Evolutionary conservation across 2,888 invertebrate species (phyloP).

Genomic region (Cryptocheilus praepositus): DNA sequence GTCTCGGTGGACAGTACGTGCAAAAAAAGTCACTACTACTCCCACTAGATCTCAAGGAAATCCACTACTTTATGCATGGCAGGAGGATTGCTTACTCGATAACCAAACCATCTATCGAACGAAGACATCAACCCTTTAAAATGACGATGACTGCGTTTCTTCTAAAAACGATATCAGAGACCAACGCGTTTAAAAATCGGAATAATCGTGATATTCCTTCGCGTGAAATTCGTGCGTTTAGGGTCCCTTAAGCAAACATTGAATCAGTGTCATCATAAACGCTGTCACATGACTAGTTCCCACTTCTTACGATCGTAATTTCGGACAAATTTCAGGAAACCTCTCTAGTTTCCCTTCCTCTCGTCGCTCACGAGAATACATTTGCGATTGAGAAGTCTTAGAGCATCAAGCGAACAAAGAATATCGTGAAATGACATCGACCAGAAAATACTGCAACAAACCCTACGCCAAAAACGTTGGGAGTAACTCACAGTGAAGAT

Average conservation of each 20-base stretch:
- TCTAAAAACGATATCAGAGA: background rate
- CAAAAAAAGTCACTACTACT: background rate
- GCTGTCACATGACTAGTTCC: slow-evolving; percentile 34
- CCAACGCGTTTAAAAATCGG: background rate
- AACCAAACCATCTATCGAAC: background rate
- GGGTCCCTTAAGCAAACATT: slow-evolving; percentile 2
- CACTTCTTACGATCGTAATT: slow-evolving; percentile 32
- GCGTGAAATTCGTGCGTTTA: slow-evolving; percentile 1
- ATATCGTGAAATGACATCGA: slow-evolving; percentile 19
- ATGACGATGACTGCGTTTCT: background rate
- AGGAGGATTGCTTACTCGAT: slow-evolving; percentile 6
- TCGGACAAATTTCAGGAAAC: slow-evolving; percentile 26
- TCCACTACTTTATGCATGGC: slow-evolving; percentile 12
- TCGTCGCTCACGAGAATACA: slow-evolving; percentile 3
- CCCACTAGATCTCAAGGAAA: background rate
- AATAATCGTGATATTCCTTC: background rate
- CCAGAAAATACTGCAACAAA: slow-evolving; percentile 20
- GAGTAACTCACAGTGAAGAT: slow-evolving; percentile 37
- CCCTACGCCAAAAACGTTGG: slow-evolving; percentile 21
- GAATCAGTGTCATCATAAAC: slow-evolving; percentile 14
- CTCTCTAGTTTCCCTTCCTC: background rate
- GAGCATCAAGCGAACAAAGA: slow-evolving; percentile 25
- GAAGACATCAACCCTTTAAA: slow-evolving; percentile 1
- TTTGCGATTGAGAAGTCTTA: slow-evolving; percentile 23
- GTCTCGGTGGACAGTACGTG: background rate